phyloP scores from a whole-genome alignment of 2,888 invertebrate genomes.

The Protonemura montana region DNA sequence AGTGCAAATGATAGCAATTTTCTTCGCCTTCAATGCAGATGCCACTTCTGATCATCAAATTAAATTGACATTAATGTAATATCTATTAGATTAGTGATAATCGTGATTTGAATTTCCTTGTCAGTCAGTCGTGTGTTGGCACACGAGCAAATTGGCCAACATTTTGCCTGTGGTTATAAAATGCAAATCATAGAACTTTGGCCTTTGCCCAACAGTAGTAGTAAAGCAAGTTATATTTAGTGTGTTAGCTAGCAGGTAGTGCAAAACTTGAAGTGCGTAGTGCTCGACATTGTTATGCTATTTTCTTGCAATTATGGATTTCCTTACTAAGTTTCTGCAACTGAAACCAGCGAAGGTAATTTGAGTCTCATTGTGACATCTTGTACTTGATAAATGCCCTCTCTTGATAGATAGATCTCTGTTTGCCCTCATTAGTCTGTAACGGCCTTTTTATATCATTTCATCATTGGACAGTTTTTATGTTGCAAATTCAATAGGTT shows the following conservation, averaged over 20 bases:
- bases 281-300: conserved; percentile 10
- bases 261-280: not conserved
- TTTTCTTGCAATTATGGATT: conserved; percentile 45
- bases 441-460: no score
- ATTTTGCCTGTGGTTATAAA: conserved; percentile 16
- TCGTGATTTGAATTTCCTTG: not conserved
- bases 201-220: conserved; percentile 36
- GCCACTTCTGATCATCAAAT: no score
- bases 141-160: not conserved
- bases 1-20: not conserved
- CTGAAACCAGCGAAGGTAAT: conserved; percentile 41
- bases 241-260: conserved; percentile 28
- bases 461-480: not conserved
- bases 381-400: not conserved
- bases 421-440: not conserved
- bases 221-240: conserved; percentile 45
- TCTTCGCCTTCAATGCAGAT: not conserved
- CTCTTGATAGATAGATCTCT: no score
- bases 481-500: no score
- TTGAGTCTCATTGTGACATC: not conserved
- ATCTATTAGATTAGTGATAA: not conserved
- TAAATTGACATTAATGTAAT: not conserved
- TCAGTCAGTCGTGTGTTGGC: conserved; percentile 1
- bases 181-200: conserved; percentile 32
- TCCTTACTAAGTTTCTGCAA: conserved; percentile 45